These are phyloP conservation scores for Leistus spinibarbis DNA, from an alignment of 2,888 invertebrate genomes.

Conservation along the genomic window DNA sequence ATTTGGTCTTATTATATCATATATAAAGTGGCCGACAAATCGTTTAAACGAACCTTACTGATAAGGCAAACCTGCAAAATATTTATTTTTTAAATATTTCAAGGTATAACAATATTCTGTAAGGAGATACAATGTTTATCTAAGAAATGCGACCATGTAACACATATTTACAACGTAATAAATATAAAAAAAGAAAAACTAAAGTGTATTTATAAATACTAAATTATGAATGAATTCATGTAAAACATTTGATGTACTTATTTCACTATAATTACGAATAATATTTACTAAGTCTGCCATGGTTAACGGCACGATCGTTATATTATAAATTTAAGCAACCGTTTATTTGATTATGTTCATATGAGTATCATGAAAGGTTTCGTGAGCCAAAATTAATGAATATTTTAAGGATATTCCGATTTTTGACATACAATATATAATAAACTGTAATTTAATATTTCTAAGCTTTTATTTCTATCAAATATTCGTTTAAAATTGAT, in stretches of 20 bases:
- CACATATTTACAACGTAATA: too few species aligned
- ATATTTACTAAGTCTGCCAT: neutral
- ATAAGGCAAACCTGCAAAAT: too few species aligned
- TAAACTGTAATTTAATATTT: neutral
- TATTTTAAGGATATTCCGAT: neutral
- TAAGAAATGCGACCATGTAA: too few species aligned
- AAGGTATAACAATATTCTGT: too few species aligned
- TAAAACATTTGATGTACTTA: neutral
- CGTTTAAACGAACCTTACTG: too few species aligned
- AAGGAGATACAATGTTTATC: too few species aligned
- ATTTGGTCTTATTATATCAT: too few species aligned
- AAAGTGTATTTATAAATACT: neutral
- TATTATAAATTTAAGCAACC: neutral
- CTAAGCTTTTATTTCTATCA: neutral
- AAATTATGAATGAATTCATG: neutral
- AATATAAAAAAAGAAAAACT: neutral
- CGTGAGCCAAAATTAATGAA: neutral
- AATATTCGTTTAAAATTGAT: too few species aligned
- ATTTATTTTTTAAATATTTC: too few species aligned
- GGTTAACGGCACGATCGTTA: neutral
- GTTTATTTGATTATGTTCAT: neutral
- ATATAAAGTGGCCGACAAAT: too few species aligned
- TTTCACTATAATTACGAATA: neutral
- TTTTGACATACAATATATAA: neutral
- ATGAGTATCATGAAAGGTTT: too few species aligned